A percentile compares a stretch with the other conserved stretches of the same genome.
Evolutionary conservation across 2,888 invertebrate species (phyloP).

Genomic region (Limenitis camilla): DNA sequence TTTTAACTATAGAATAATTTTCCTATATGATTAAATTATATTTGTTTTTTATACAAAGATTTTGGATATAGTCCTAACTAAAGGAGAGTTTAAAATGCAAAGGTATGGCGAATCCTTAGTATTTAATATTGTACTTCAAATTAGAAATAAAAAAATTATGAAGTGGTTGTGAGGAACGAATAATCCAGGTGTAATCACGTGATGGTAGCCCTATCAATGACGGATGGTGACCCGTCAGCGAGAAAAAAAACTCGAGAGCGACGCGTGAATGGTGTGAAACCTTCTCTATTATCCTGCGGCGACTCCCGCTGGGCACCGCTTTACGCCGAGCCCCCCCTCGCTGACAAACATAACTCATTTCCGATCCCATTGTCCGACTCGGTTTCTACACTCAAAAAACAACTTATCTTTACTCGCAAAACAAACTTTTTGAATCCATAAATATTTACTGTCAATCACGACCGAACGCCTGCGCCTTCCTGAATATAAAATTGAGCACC

Average conservation of each 20-base stretch:
- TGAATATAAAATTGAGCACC: conserved; percentile 45
- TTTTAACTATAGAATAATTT: too few relatives aligned
- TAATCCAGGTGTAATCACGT: background rate
- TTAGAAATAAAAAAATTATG: background rate
- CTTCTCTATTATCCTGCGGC: conserved; percentile 45
- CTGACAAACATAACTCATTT: conserved; percentile 35
- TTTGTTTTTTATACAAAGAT: too few relatives aligned
- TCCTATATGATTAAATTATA: too few relatives aligned
- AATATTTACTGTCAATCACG: conserved; percentile 28
- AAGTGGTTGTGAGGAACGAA: background rate
- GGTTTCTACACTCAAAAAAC: conserved; percentile 23
- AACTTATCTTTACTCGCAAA: conserved; percentile 21
- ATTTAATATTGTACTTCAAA: too few relatives aligned
- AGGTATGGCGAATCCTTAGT: too few relatives aligned
- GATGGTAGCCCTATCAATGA: conserved; percentile 28
- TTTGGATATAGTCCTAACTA: too few relatives aligned
- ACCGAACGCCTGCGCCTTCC: conserved; percentile 38
- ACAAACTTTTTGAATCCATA: conserved; percentile 27
- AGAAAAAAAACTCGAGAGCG: conserved; percentile 47
- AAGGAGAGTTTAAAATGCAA: too few relatives aligned
- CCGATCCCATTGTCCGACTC: conserved; percentile 29
- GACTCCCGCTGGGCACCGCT: conserved; percentile 48
- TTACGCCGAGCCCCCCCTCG: conserved; percentile 43
- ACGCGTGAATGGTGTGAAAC: conserved; percentile 59
- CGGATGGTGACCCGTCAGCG: conserved; percentile 53